Base-by-base conservation (phyloP, 1,140 invertebrate genomes). In the Nylanderia fulva region DNA sequence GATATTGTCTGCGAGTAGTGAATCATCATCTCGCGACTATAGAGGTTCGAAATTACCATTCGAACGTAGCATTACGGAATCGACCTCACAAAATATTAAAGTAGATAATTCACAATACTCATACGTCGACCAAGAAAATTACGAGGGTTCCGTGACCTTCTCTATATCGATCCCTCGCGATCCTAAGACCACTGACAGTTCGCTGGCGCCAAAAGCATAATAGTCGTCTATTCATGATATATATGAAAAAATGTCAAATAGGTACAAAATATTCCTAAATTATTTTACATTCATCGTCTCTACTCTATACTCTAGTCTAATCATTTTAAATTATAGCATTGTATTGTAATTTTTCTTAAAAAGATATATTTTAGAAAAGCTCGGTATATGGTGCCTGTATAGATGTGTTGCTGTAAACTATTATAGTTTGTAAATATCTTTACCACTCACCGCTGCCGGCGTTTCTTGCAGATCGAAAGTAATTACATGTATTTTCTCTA, bases 31-130 rank as follows among this genome's bases (percentile, higher is more conserved):
- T 45, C n/a, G 13, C 36, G 66, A 56, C 42, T 66, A 52, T 69
- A 79, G 48, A 13, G 33, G 18, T 33, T 71, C 48, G 24, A 36
- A 69, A 56, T 69, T 69, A 80, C 27, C 48, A 21, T 33, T 39
- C 24, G 63, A 24, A 58, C 29, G 36, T 33, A 13, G 13, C 24
- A 58, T 27, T 56, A 15, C n/a, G n/a, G 66, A 21, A 60, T 4
- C 52, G 15, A 71, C 29, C 5, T 33, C 15, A 6, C 64, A 58
- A 72, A 82, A 82, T 39, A 69, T 58, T 71, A 58, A 72, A 82
- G 66, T 58, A 58, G 77, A 82, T 72, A 71, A 82, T 82, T 71
- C 66, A 45, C 54, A 54, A 71, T 60, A 58, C 7, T n/a, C 54
- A 24, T 33, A 33, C 54, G 77, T 11, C 27, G 27, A 39, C 77